Evolutionary conservation across 2,888 invertebrate species (phyloP), one percentile per base, ranked within the genome.

Genomic region (Agrochola macilenta): DNA sequence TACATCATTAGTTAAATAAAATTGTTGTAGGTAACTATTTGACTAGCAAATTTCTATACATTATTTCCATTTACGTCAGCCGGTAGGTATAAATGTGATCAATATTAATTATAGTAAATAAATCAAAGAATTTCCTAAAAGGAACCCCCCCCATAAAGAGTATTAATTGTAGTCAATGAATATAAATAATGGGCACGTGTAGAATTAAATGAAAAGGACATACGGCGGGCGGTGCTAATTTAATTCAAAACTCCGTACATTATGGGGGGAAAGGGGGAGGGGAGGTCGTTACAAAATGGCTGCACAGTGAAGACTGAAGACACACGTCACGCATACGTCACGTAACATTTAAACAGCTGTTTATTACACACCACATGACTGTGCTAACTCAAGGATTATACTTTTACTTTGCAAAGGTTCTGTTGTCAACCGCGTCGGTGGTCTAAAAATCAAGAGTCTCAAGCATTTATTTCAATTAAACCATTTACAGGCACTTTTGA

Each of bases 321-420:
- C 43, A 49, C 63, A 65, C 81, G 83, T 79, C 81, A 70, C 26
- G 17, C n/a, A 58, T 77, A 82, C 82, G 82, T 82, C 86, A 82
- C 74, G 35, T 79, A 78, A 75, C 75, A 80, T 88, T 86, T 85
- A 58, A 65, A 85, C 87, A 87, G 81, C 76, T 86, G 87, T 75
- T 74, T 71, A 66, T 65, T 46, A 64, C 54, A 63, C 58, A 69
- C 49, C 54, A 58, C 63, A 68, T 52, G 66, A n/a, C 26, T 39
- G 64, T 35, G 74, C 82, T 80, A 85, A 61, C 82, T 80, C 83
- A 76, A 78, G 68, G 68, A 54, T 74, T 63, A 20, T 46, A 74
- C 79, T 72, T 86, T 84, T 83, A 70, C 58, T 71, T 66, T 39
- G 49, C 69, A 61, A 57, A 26, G 39, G 65, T 70, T 78, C n/a